These are phyloP conservation scores for Mamestra configurata DNA, from an alignment of 1,140 invertebrate genomes.

Conservation along the genomic window DNA sequence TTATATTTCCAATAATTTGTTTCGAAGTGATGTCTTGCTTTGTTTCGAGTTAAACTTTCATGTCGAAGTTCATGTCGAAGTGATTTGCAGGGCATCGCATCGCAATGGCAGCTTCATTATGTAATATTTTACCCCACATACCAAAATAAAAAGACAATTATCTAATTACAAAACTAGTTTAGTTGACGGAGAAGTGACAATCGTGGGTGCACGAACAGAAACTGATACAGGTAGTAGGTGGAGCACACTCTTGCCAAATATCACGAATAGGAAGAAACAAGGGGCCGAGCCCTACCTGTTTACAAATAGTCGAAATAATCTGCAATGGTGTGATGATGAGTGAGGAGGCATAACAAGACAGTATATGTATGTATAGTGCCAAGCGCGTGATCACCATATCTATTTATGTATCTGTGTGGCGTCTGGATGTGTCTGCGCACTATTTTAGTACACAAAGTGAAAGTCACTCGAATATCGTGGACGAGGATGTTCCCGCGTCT, in stretches of 20 bases:
- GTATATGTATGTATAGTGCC: conserved; percentile 32
- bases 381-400: conserved; percentile 54
- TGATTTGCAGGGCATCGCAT: neutral
- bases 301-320: conserved; percentile 47
- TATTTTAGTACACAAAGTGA: conserved; percentile 63
- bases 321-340: conserved; percentile 18
- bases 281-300: conserved; percentile 21
- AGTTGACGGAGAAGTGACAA: neutral
- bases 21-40: too few relatives aligned
- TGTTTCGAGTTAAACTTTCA: too few relatives aligned
- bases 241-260: conserved; percentile 14
- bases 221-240: neutral
- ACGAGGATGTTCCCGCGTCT: conserved; percentile 43
- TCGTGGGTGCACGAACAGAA: neutral
- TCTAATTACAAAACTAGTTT: neutral
- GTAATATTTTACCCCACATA: neutral
- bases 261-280: conserved; percentile 4
- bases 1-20: neutral
- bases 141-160: neutral
- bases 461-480: conserved; percentile 55
- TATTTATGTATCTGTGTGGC: conserved; percentile 49
- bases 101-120: neutral
- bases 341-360: conserved; percentile 25
- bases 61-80: too few relatives aligned
- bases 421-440: conserved; percentile 51